These are phyloP conservation scores for Cochlearius cochlearius DNA, from an alignment of 2,113 vertebrate genomes.

Conservation along the genomic window DNA sequence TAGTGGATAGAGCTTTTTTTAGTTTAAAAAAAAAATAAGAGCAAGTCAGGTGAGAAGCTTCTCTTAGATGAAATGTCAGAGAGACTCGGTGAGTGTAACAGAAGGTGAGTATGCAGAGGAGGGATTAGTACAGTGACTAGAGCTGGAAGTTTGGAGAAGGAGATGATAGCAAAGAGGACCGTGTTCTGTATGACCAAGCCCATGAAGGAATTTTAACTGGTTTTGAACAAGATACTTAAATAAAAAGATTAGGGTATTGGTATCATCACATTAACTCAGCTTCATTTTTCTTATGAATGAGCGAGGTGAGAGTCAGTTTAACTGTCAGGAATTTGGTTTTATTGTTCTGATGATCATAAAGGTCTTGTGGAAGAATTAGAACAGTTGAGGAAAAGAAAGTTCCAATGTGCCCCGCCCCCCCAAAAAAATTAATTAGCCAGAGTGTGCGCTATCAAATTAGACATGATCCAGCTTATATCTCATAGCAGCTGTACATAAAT, in stretches of 20 bases:
- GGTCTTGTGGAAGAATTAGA: background rate
- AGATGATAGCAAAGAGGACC: background rate
- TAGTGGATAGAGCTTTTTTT: background rate
- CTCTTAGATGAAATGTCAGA: background rate
- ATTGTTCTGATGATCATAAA: background rate
- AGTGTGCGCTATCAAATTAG: background rate
- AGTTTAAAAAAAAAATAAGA: background rate
- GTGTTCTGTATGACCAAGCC: background rate
- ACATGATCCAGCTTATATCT: background rate
- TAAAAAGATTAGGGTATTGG: background rate
- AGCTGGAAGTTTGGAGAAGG: background rate
- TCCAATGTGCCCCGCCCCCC: too few species aligned
- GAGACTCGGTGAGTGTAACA: background rate
- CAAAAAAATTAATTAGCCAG: background rate
- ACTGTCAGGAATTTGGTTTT: background rate
- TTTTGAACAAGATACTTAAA: background rate
- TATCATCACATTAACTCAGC: background rate
- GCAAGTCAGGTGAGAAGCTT: background rate
- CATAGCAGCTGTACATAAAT: background rate
- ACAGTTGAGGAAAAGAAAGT: background rate
- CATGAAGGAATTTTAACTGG: background rate
- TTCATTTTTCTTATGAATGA: background rate
- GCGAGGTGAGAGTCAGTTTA: background rate
- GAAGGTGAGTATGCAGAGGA: background rate
- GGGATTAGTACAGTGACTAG: background rate